Base-by-base conservation (phyloP, 2,888 invertebrate genomes). In the Pandemis heparana region DNA sequence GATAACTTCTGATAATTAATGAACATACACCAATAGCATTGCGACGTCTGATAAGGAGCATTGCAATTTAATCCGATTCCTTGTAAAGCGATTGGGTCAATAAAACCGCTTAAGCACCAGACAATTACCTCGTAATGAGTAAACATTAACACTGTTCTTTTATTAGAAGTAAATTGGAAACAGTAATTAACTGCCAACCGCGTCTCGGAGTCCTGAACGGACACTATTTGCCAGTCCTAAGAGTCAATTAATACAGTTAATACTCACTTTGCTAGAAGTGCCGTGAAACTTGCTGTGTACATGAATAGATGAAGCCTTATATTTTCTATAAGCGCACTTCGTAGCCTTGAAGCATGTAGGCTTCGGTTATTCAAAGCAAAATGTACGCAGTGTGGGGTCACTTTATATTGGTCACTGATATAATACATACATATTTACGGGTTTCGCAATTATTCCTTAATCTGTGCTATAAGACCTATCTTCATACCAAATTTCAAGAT, bases 161-260 rank as follows among this genome's bases (percentile, higher is more conserved):
- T 56, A 23, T 56, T 23, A 56, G n/a, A 23, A 7, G 53, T n/a
- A 53, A 53, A 53, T 53, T 18, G 53, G 18, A n/a, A n/a, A 18
- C 53, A n/a, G 48, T n/a, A 43, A 43, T 48, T 5, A 48, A 48
- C 48, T n/a, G n/a, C n/a, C 48, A n/a, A 6, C 48, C 48, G 48
- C 48, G n/a, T 10, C 12, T 5, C 12, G 10, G 18, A 18, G 16
- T 3, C 16, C 51, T 18, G 16, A 16, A 8, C 53, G 53, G 48
- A 16, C 53, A 18, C 53, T 18, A 56, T 56, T 23, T 23, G 18
- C 56, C 10, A 56, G 56, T 32, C 10, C 23, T 56, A 56, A 56
- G 56, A 23, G 56, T 23, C 56, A 23, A 56, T 56, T 56, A 56
- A 56, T 56, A 9, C 56, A 23, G 56, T 56, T 56, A 56, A 56